Conservation (phyloP, 2,797 vertebrate genomes). For the Champsocephalus gunnari region DNA sequence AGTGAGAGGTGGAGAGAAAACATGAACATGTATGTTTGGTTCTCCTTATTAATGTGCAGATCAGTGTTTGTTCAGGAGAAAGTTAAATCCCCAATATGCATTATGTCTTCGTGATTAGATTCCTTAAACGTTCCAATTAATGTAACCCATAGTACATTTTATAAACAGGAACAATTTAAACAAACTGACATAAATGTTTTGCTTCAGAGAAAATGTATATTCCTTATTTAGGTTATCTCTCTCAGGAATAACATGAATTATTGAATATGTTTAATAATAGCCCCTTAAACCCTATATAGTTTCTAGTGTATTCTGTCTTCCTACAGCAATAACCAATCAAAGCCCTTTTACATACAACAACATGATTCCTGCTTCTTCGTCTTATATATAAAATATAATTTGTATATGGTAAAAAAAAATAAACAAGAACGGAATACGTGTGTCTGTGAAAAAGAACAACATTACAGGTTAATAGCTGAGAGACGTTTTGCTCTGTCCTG, state of each 20-base stretch:
- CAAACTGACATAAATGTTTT: background rate
- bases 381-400: conserved; percentile 29
- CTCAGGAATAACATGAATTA: background rate
- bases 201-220: no score
- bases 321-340: conserved; percentile 14
- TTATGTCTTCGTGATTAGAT: conserved; percentile 28
- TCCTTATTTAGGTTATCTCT: conserved; percentile 4
- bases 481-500: conserved; percentile 63
- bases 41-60: conserved; percentile 30
- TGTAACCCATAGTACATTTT: conserved; percentile 8
- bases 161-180: conserved; percentile 29
- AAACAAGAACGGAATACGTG: conserved; percentile 65
- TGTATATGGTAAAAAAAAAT: conserved; percentile 47
- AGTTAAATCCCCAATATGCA: conserved; percentile 46
- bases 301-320: conserved; percentile 2
- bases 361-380: conserved; percentile 18
- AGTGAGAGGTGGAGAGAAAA: conserved; percentile 49
- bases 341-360: conserved; percentile 35
- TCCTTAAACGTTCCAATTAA: conserved; percentile 26
- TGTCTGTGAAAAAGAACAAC: conserved; percentile 62
- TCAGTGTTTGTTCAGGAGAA: conserved; percentile 34
- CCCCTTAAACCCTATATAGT: background rate
- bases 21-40: conserved; percentile 47
- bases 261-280: background rate
- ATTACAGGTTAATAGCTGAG: conserved; percentile 79